phyloP scores from a whole-genome alignment of 2,797 vertebrate species.

The Pseudotriccus pelzelni region DNA sequence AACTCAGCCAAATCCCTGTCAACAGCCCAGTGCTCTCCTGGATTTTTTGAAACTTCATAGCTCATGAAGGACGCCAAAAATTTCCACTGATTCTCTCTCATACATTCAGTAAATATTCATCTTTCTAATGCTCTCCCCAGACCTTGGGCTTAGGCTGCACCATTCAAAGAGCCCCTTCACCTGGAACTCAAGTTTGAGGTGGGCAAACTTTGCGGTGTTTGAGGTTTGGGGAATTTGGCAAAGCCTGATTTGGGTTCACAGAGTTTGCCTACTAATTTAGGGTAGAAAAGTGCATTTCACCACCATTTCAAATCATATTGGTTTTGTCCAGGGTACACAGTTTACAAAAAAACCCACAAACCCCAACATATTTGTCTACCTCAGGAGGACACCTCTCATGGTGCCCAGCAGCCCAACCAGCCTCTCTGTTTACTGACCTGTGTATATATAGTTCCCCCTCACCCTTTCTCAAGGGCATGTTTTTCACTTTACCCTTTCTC shows the following conservation, averaged over 20 bases:
- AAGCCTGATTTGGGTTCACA: background rate
- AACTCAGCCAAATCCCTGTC: background rate
- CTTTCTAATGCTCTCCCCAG: background rate
- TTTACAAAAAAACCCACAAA: background rate
- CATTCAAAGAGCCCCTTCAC: background rate
- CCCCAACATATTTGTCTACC: background rate
- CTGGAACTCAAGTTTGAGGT: background rate
- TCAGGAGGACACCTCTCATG: background rate
- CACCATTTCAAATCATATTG: background rate
- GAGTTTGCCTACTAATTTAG: conserved; percentile 27
- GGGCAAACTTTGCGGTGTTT: background rate
- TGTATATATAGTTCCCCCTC: background rate
- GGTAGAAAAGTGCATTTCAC: background rate
- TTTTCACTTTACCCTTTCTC: background rate
- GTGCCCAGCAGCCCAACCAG: background rate
- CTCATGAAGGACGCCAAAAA: background rate
- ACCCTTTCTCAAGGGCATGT: background rate
- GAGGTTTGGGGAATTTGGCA: background rate
- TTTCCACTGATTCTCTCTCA: background rate
- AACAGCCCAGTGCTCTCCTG: background rate
- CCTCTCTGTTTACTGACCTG: background rate
- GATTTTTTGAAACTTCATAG: background rate
- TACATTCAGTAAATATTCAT: background rate
- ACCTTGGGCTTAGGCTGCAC: background rate
- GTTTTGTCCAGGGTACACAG: background rate